Evolutionary conservation across 1,140 invertebrate genomes (phyloP).

Genomic region (Arctopsyche grandis): DNA sequence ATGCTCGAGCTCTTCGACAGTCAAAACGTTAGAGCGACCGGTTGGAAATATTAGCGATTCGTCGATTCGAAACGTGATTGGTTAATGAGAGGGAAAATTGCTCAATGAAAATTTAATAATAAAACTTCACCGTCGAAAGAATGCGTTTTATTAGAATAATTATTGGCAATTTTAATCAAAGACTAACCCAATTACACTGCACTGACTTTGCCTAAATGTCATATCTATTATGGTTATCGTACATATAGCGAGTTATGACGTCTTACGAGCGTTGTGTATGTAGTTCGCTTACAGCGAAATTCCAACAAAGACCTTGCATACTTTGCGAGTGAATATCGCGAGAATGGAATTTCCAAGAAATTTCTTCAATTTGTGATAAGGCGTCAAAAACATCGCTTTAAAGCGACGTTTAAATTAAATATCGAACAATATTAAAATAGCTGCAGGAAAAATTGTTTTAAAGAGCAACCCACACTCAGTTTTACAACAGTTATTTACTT

Average conservation of each 20-base stretch:
- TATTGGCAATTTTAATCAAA: too few species aligned
- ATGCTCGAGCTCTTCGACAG: too few species aligned
- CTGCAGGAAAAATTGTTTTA: background rate
- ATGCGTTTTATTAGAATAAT: background rate
- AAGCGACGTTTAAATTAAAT: background rate
- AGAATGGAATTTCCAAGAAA: background rate
- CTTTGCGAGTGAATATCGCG: conserved; percentile 7
- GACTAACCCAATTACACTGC: too few species aligned
- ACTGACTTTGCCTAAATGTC: too few species aligned
- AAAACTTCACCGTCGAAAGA: background rate
- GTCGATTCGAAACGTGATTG: conserved; percentile 13
- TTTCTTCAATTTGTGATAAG: background rate
- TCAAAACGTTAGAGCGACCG: background rate
- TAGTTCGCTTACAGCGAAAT: background rate
- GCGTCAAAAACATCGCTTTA: background rate
- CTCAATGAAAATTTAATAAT: conserved; percentile 10
- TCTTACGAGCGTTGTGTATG: too few species aligned
- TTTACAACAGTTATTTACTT: background rate
- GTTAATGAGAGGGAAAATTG: conserved; percentile 18
- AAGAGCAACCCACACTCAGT: background rate
- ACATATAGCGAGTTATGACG: too few species aligned
- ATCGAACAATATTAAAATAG: background rate
- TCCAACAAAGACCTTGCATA: conserved; percentile 21
- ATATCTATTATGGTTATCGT: too few species aligned
- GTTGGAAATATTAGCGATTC: conserved; percentile 21